Conservation (phyloP, 2,888 invertebrate species). For the Anthophora plumipes region DNA sequence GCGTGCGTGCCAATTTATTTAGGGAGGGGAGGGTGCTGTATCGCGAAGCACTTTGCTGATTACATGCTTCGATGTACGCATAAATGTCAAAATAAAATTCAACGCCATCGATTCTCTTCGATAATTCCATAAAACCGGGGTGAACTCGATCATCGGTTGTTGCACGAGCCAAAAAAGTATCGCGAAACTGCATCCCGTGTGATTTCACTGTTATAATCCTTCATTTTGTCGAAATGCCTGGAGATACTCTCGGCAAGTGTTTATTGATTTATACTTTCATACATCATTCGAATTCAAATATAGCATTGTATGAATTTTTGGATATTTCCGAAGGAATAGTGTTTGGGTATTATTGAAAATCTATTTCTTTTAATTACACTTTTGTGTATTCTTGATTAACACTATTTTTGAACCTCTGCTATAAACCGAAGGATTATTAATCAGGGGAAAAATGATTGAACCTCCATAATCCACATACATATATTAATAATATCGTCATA, state of each 20-base stretch:
- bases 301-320: background rate
- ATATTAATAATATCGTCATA: background rate
- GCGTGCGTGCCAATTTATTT: constrained; percentile 47
- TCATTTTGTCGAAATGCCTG: background rate
- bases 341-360: too few relatives aligned
- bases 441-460: background rate
- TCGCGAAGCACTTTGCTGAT: constrained; percentile 74
- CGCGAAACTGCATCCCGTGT: constrained; percentile 3
- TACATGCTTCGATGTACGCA: constrained; percentile 63
- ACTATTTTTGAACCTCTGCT: background rate
- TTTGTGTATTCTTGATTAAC: too few relatives aligned
- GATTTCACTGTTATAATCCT: constrained; percentile 33
- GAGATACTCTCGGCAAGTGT: background rate
- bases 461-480: too few relatives aligned
- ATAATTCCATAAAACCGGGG: constrained; percentile 44
- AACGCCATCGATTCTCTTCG: constrained; percentile 47
- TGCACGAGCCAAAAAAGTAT: constrained; percentile 19
- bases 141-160: constrained; percentile 45
- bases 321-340: too few relatives aligned
- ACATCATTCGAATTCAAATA: background rate
- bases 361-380: too few relatives aligned
- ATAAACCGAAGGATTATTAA: background rate
- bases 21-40: too few relatives aligned
- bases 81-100: constrained; percentile 63
- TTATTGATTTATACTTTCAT: background rate